Evolutionary conservation across 2,797 vertebrate genomes (phyloP), one percentile per base, ranked within the genome.

Genomic region (Urosaurus nigricauda): DNA sequence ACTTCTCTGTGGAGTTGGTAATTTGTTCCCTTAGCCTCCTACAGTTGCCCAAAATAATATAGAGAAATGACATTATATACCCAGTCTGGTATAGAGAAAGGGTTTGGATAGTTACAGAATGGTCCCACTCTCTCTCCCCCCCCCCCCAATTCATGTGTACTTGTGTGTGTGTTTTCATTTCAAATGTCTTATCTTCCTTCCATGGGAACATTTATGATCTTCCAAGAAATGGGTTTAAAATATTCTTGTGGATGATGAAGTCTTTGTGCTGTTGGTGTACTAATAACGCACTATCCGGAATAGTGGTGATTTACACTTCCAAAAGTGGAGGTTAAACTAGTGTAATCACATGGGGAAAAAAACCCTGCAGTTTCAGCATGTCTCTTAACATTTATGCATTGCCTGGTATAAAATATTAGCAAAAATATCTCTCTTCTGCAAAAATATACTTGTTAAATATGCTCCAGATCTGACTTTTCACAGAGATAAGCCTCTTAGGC

Each of bases 371-470:
- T 68, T 87, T 73, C 53, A 75, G 37, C 74, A 47, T 13, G 6
- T 17, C 17, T 17, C n/a, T 0, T 26, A 86, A 68, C 35, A 53
- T 35, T 43, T 71, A 37, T 71, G 29, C 19, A 32, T 24, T 43
- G 40, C 3, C 78, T 53, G 21, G 4, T 56, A 21, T 8, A 56
- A 77, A 37, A 88, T 37, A n/a, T 91, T 90, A 92, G 63, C 78
- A 43, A 90, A 89, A 21, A 17, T 32, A 32, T 1, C 21, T 93
- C 8, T 21, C 0, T 43, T 74, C 81, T 88, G 89, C 84, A 87
- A 91, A n/a, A 93, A 88, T 90, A 93, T 82, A 90, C 89, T 90
- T 79, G 16, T 16, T 88, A 83, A 88, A 86, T 24, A 77, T 74
- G 43, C 5, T 35, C 83, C 2, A 16, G 90, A 81, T 89, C 84